Conservation (phyloP, 2,797 vertebrate species). For the Cryptoprocta ferox region DNA sequence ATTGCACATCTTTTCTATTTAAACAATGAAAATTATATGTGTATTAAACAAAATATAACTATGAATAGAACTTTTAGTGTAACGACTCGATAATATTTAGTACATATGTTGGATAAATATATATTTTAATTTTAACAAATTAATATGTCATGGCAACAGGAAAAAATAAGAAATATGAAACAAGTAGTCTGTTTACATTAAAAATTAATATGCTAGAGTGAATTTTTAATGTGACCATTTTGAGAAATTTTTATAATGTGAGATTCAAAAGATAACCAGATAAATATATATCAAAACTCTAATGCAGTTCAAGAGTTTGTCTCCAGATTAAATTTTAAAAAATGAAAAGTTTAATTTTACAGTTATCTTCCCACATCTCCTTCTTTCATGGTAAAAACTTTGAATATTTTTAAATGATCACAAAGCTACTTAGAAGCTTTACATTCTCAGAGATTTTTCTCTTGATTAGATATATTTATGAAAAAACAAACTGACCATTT, state of each 20-base stretch:
- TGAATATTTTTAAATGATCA: neutral
- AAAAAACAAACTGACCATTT: neutral
- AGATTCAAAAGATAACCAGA: constrained; percentile 12
- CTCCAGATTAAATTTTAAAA: constrained; percentile 6
- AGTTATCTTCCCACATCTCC: neutral
- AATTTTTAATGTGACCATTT: neutral
- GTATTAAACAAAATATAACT: neutral
- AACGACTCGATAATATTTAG: neutral
- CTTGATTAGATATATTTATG: constrained; percentile 35
- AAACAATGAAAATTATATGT: neutral
- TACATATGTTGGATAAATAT: neutral
- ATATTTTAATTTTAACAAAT: neutral
- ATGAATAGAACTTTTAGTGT: neutral
- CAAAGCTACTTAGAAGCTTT: constrained; percentile 5
- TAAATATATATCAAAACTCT: neutral
- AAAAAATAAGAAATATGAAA: neutral
- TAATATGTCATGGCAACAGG: neutral
- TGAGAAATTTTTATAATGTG: constrained; percentile 36
- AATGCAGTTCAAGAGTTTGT: neutral
- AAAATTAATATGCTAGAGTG: neutral
- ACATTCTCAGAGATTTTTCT: constrained; percentile 45
- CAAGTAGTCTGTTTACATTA: neutral
- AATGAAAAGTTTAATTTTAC: constrained; percentile 10
- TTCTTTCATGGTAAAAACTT: constrained; percentile 34
- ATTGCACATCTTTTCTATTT: constrained; percentile 7